A percentile compares a stretch with the other conserved stretches of the same genome.
Evolutionary conservation across 2,888 invertebrate genomes (phyloP).

Genomic region (Agrotis puta): DNA sequence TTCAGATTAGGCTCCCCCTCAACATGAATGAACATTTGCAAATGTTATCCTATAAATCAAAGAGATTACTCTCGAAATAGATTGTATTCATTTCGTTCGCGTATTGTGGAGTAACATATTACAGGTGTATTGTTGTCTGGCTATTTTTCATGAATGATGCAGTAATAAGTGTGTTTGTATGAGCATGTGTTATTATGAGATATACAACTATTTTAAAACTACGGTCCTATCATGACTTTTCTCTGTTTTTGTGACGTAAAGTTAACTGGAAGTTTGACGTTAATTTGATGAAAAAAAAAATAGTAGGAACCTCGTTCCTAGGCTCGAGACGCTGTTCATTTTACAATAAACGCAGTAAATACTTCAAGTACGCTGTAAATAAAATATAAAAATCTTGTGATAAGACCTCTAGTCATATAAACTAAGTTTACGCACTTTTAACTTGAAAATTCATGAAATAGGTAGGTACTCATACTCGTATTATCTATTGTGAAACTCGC

Average conservation of each 20-base stretch:
- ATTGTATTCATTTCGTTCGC: conserved; percentile 39
- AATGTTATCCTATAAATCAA: conserved; percentile 55
- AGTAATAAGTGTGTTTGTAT: background rate
- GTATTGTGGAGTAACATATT: conserved; percentile 26
- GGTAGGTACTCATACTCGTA: background rate
- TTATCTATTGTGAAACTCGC: too few relatives aligned
- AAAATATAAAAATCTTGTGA: too few relatives aligned
- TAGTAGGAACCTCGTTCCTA: too few relatives aligned
- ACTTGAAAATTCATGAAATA: background rate
- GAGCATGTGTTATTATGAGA: background rate
- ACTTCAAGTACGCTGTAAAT: too few relatives aligned
- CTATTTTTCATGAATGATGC: background rate
- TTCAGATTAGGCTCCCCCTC: conserved; percentile 41
- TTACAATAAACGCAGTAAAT: too few relatives aligned
- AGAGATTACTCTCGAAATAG: conserved; percentile 46
- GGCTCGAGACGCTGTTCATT: too few relatives aligned
- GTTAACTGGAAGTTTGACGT: too few relatives aligned
- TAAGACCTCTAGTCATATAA: background rate
- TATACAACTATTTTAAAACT: background rate
- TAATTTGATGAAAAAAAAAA: too few relatives aligned
- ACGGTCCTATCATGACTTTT: too few relatives aligned
- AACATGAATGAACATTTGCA: conserved; percentile 26
- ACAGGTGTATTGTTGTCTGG: conserved; percentile 16
- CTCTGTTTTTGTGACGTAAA: too few relatives aligned
- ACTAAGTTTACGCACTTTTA: background rate